Evolutionary conservation across 2,113 vertebrate genomes (phyloP).

Genomic region (Phalacrocorax aristotelis): DNA sequence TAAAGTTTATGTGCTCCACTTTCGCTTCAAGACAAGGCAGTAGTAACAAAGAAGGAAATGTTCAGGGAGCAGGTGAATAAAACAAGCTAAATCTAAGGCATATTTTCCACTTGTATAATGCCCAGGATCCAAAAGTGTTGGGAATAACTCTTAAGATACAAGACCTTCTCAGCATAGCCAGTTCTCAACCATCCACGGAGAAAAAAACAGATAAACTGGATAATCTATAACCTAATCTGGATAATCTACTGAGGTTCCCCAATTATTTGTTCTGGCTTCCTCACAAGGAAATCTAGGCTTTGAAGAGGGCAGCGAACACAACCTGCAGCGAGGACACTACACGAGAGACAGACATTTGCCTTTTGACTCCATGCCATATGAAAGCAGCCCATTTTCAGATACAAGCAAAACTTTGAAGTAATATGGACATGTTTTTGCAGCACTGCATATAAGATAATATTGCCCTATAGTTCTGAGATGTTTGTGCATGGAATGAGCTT

Average conservation of each 20-base stretch:
- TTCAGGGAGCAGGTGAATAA: fast-evolving
- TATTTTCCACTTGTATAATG: neutral
- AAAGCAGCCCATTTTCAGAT: neutral
- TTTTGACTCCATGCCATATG: neutral
- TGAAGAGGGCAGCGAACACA: neutral
- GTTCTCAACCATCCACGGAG: neutral
- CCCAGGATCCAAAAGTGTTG: neutral
- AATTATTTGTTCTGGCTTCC: neutral
- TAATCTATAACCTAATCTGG: neutral
- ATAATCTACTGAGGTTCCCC: neutral
- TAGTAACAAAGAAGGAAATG: neutral
- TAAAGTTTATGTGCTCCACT: neutral
- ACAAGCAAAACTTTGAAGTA: neutral
- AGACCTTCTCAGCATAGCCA: neutral
- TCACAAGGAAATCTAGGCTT: neutral
- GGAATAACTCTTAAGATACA: neutral
- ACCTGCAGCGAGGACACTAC: neutral
- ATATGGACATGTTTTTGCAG: neutral
- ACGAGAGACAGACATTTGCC: neutral
- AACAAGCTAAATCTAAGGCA: neutral
- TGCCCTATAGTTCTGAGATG: neutral
- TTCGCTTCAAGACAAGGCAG: neutral
- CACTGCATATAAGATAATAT: neutral
- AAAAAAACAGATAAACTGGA: neutral
- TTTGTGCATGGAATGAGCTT: neutral